A percentile compares a stretch with the other conserved stretches of the same genome.
Conservation (phyloP, 2,888 invertebrate genomes). For the Celastrina argiolus region DNA sequence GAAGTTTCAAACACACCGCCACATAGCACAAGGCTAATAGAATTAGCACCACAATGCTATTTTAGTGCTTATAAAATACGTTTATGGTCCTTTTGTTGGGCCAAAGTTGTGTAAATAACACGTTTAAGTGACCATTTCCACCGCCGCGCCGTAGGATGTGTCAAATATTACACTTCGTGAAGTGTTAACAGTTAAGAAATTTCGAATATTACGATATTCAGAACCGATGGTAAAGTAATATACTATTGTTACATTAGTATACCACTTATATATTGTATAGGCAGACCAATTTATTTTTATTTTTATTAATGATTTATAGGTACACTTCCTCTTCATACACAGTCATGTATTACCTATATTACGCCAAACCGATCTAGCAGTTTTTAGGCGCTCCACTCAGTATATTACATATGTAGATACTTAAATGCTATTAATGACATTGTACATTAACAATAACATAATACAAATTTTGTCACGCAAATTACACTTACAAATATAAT, state of each 20-base stretch:
- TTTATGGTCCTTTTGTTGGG: neutral
- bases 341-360: too few relatives aligned
- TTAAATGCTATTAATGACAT: too few relatives aligned
- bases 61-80: neutral
- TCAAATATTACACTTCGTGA: neutral
- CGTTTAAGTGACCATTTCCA: conserved; percentile 10
- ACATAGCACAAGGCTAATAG: neutral
- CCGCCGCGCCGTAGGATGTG: conserved; percentile 6
- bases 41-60: neutral
- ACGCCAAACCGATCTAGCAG: too few relatives aligned
- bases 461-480: too few relatives aligned
- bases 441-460: too few relatives aligned
- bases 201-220: neutral
- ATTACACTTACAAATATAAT: too few relatives aligned
- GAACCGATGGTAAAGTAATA: neutral
- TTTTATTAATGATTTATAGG: too few relatives aligned
- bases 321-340: too few relatives aligned
- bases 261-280: too few relatives aligned
- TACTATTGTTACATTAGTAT: neutral
- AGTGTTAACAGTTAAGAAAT: conserved; percentile 7
- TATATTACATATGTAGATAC: too few relatives aligned
- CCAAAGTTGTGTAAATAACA: conserved; percentile 12
- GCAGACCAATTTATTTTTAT: too few relatives aligned
- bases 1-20: neutral
- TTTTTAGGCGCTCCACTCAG: too few relatives aligned